Evolutionary conservation across 2,113 vertebrate genomes (phyloP), one percentile per base, ranked within the genome.

Genomic region (Perccottus glenii): DNA sequence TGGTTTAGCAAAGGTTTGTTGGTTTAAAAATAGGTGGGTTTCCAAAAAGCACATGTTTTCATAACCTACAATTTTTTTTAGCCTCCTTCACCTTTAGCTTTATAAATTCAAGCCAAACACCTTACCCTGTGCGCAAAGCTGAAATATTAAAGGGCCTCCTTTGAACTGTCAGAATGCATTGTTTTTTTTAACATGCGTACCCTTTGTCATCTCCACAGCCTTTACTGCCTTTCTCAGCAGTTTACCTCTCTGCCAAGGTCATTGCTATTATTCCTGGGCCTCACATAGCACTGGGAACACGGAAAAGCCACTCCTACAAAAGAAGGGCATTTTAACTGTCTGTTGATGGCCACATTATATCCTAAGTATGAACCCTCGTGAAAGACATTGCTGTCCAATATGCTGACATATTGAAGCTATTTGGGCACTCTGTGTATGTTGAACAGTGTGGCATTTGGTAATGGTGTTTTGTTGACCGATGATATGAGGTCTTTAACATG

Each of bases 151-250:
- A 80, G 59, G 59, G 63, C 38, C 81, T 83, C 78, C 82, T 90
- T 89, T 87, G 86, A 90, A 85, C 85, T 87, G 89, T 90, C 89
- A 88, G 77, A 70, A 52, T 83, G 87, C 82, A 89, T 89, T 87
- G 86, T 92, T 92, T 89, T 92, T 89, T 89, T 84, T 69, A 77
- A 77, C 79, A 64, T 57, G 73, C 77, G 48, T 64, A 60, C 55
- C 73, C 80, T 88, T 90, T 90, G 87, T 90, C 87, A 86, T 90
- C 85, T 76, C 64, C 72, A 8, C 42, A 70, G 84, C 75, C 73
- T 84, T 78, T 88, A 82, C 77, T 85, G 87, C 88, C 84, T 88
- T 80, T 85, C 82, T 91, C 89, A 93, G 91, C 90, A 84, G 81
- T 91, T 90, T 90, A 89, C 74, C 63, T 66, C 53, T 4, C 75